Evolutionary conservation across 2,888 invertebrate genomes (phyloP).

Genomic region (Siphonodentalium dalli): DNA sequence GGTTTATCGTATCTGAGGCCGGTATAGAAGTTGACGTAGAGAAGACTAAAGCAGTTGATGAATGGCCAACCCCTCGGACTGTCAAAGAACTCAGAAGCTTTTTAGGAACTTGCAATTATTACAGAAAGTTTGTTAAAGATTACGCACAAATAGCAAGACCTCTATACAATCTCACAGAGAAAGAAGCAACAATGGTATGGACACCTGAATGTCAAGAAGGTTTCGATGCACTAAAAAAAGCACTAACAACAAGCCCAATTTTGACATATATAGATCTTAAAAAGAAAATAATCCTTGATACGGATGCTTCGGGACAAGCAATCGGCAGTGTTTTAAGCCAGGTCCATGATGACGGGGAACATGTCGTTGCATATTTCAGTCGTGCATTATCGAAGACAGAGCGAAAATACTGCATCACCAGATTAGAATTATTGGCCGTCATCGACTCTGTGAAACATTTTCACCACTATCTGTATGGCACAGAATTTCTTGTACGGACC

Average conservation of each 20-base stretch:
- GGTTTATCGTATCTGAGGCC: slow-evolving; percentile 18
- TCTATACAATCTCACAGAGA: slow-evolving; percentile 1
- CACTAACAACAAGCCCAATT: slow-evolving; percentile 4
- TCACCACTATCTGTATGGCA: slow-evolving; percentile 2
- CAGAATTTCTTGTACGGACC: not conserved
- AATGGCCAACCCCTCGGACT: slow-evolving; percentile 7
- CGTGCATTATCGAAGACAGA: slow-evolving; percentile 1
- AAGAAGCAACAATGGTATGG: not conserved
- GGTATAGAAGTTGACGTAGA: slow-evolving; percentile 7
- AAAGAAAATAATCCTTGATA: slow-evolving; percentile 3
- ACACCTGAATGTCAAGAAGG: not conserved
- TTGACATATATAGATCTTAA: not conserved
- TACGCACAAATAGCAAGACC: not conserved
- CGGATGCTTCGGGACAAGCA: not conserved
- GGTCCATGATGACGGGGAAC: slow-evolving; percentile 8
- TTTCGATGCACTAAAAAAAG: slow-evolving; percentile 6
- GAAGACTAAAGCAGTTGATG: slow-evolving; percentile 6
- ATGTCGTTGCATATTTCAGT: slow-evolving; percentile 10
- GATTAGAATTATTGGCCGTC: slow-evolving; percentile 1
- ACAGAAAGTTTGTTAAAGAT: not conserved
- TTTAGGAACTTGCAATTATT: not conserved
- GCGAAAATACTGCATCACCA: slow-evolving; percentile 8
- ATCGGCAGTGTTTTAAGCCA: slow-evolving; percentile 9
- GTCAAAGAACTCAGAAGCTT: slow-evolving; percentile 10
- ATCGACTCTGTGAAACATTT: slow-evolving; percentile 3